Evolutionary conservation across 2,797 vertebrate genomes (phyloP).

Genomic region (Eleutherodactylus coqui): DNA sequence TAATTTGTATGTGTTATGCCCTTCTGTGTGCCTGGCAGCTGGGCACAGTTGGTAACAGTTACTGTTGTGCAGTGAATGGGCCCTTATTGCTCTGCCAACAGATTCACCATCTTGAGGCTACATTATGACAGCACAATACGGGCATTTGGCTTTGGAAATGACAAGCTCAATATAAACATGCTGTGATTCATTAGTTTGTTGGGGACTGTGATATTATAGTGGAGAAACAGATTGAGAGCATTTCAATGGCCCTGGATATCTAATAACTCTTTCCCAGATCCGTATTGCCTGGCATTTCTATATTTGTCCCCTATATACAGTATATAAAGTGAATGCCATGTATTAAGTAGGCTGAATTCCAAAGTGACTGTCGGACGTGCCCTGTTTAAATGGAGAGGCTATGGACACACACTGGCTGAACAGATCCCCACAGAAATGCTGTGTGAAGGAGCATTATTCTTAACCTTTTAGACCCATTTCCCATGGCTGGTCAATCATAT

Average conservation of each 20-base stretch:
- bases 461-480: not conserved
- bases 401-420: not conserved
- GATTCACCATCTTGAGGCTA: constrained; percentile 59
- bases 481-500: not conserved
- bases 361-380: not conserved
- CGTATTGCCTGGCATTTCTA: not conserved
- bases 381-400: not conserved
- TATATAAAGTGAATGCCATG: not conserved
- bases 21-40: constrained; percentile 54
- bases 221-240: constrained; percentile 25
- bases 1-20: constrained; percentile 43
- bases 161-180: constrained; percentile 54
- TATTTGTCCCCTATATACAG: not conserved
- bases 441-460: not conserved
- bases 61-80: constrained; percentile 52
- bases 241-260: not conserved
- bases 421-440: not conserved
- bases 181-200: constrained; percentile 59
- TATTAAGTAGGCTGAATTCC: too few relatives aligned
- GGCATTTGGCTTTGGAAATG: constrained; percentile 57
- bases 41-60: constrained; percentile 40
- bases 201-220: constrained; percentile 36
- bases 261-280: not conserved
- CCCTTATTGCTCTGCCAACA: constrained; percentile 56
- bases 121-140: constrained; percentile 57